A percentile compares a stretch with the other conserved stretches of the same genome.
These are phyloP conservation scores for Avahi laniger DNA, from an alignment of 2,797 vertebrate genomes.

Conservation along the genomic window DNA sequence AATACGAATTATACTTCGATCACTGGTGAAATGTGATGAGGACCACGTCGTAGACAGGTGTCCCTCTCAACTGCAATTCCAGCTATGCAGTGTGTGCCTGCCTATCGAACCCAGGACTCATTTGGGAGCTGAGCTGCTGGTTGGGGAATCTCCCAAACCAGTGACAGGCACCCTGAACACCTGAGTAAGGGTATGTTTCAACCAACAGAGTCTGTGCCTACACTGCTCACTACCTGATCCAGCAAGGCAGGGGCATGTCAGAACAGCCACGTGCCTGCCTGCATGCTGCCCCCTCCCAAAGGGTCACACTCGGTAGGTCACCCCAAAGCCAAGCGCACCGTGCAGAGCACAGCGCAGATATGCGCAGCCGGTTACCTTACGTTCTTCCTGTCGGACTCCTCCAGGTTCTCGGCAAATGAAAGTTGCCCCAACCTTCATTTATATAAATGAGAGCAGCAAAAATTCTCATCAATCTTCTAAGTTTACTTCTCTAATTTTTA, in stretches of 20 bases:
- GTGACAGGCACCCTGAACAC: not conserved
- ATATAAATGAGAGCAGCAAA: conserved; percentile 26
- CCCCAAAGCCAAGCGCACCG: not conserved
- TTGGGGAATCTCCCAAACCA: not conserved
- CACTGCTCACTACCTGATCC: not conserved
- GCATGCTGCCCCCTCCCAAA: not conserved
- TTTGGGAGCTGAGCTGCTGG: not conserved
- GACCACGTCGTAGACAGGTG: rapidly evolving
- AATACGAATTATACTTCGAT: not conserved
- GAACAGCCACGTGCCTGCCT: not conserved
- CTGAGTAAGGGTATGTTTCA: not conserved
- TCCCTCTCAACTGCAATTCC: not conserved
- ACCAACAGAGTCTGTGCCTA: not conserved
- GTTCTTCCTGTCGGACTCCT: conserved; percentile 15
- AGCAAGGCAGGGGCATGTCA: not conserved
- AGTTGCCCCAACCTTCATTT: not conserved
- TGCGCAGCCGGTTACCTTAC: not conserved
- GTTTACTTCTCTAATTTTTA: not conserved
- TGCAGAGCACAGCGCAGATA: not conserved
- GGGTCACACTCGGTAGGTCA: not conserved
- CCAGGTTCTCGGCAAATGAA: not conserved
- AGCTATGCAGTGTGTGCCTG: no score
- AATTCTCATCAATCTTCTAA: not conserved
- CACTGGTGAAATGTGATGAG: not conserved
- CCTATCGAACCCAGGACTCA: not conserved